A percentile compares a stretch with the other conserved stretches of the same genome.
These are phyloP conservation scores for Deilephila elpenor DNA, from an alignment of 2,888 invertebrate genomes.

Conservation along the genomic window DNA sequence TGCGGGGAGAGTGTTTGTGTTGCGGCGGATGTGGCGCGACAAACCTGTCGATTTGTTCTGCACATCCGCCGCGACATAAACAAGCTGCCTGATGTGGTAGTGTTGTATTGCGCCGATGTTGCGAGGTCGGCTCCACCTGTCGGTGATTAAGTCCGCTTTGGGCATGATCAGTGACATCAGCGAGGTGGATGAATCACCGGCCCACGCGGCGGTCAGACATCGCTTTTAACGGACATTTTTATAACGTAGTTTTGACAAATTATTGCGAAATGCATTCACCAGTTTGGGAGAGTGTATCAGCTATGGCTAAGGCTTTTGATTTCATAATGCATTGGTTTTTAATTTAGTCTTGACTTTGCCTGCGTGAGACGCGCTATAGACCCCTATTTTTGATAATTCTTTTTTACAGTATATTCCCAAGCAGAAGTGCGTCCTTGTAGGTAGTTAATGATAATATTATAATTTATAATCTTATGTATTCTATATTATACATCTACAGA, in stretches of 20 bases:
- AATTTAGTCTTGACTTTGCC: slow-evolving; percentile 7
- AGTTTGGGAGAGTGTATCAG: background rate
- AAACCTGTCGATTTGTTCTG: slow-evolving; percentile 43
- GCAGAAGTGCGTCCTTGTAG: background rate
- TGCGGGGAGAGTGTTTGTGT: slow-evolving; percentile 66
- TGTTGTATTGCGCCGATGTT: slow-evolving; percentile 32
- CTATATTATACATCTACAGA: background rate
- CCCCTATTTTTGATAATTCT: background rate
- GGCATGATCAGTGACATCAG: slow-evolving; percentile 58
- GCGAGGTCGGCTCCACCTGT: slow-evolving; percentile 41
- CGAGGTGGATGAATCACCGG: slow-evolving; percentile 56
- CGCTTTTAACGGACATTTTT: slow-evolving; percentile 48
- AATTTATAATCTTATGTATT: background rate
- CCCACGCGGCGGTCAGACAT: slow-evolving; percentile 47
- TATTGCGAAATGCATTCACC: slow-evolving; percentile 7
- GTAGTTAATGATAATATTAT: slow-evolving; percentile 6
- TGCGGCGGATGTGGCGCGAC: slow-evolving; percentile 50
- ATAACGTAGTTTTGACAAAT: slow-evolving; percentile 34
- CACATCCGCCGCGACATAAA: slow-evolving; percentile 56
- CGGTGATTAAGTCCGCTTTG: slow-evolving; percentile 49
- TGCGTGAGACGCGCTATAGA: slow-evolving; percentile 11
- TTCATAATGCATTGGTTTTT: slow-evolving; percentile 15
- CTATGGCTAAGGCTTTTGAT: slow-evolving; percentile 17
- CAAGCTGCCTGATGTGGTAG: slow-evolving; percentile 48
- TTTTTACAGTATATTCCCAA: background rate